Evolutionary conservation across 2,797 vertebrate genomes (phyloP), one percentile per base, ranked within the genome.

Genomic region (Acomys russatus): DNA sequence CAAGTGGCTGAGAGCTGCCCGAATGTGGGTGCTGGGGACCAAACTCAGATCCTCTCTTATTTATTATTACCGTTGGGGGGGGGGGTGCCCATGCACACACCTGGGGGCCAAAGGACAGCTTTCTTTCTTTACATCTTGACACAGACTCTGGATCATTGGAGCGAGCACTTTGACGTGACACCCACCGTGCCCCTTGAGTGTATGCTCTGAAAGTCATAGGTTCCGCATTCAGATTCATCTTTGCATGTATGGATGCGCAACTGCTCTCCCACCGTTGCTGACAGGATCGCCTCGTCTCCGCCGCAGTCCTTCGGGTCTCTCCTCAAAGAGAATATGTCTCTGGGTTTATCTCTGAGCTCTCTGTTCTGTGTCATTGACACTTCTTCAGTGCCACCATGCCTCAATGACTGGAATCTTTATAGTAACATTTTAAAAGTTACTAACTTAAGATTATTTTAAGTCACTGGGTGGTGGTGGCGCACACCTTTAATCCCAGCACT

Each of bases 341-440:
- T 20, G 25, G 30, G 33, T 70, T 59, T 91, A 18, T 88, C 87
- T 90, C 61, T 94, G 82, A 73, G 22, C 30, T 49, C 61, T 80
- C 68, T 28, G 6, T 73, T 61, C 77, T n/a, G 90, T 73, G 64
- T 70, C n/a, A 71, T 12, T 44, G 71, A 14, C 25, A 30, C 35
- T 33, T 44, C 71, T 25, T 35, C 56, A 33, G 35, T 15, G 54
- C 44, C 85, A 56, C 49, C 6, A 23, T 73, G 85, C 35, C 51
- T 28, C 12, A 14, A 2, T 54, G 64, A 54, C 49, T 86, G 33
- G 30, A 11, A 35, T 56, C 22, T 70, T 84, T 12, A 85, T 68
- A 23, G 83, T 51, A 85, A n/a, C 63, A 33, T 85, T 44, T 63
- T 11, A 9, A 80, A 82, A 33, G 6, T 0, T 68, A 28, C 17